phyloP scores from a whole-genome alignment of 2,888 invertebrate species.

The Amorpha juglandis region DNA sequence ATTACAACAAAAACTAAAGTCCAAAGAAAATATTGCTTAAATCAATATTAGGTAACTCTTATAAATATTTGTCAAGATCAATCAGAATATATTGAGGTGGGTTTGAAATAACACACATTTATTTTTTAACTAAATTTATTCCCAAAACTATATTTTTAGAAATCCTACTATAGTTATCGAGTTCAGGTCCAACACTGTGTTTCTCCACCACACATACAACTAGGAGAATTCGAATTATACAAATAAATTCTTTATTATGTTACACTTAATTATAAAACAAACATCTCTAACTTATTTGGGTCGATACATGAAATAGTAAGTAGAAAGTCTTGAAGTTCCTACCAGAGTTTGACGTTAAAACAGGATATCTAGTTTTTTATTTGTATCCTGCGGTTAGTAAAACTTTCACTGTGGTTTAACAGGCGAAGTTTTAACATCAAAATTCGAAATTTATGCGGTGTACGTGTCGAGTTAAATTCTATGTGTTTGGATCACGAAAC shows the following conservation, averaged over 20 bases:
- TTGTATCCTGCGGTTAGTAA: conserved; percentile 4
- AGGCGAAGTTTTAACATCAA: conserved; percentile 11
- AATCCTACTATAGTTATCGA: conserved; percentile 61
- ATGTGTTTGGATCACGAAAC: conserved; percentile 16
- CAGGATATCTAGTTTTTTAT: conserved; percentile 7
- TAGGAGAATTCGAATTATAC: conserved; percentile 29
- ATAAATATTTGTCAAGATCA: background rate
- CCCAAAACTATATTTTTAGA: conserved; percentile 70
- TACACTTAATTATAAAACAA: background rate
- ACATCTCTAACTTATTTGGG: background rate
- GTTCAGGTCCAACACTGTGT: conserved; percentile 71
- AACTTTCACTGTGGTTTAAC: conserved; percentile 6
- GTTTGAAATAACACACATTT: conserved; percentile 28
- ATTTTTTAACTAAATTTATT: conserved; percentile 71
- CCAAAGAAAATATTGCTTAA: background rate
- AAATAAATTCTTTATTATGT: conserved; percentile 13
- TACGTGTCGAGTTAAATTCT: conserved; percentile 14
- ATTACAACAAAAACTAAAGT: background rate
- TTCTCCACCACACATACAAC: conserved; percentile 40
- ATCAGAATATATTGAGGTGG: background rate
- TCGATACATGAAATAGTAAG: background rate
- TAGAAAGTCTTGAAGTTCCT: conserved; percentile 1
- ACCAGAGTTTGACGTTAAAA: background rate
- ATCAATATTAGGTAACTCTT: background rate
- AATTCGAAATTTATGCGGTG: conserved; percentile 13